Percentiles rank a stretch among this genome's conserved stretches.
phyloP scores from a whole-genome alignment of 2,888 invertebrate genomes.

The Schizotus pectinicornis region DNA sequence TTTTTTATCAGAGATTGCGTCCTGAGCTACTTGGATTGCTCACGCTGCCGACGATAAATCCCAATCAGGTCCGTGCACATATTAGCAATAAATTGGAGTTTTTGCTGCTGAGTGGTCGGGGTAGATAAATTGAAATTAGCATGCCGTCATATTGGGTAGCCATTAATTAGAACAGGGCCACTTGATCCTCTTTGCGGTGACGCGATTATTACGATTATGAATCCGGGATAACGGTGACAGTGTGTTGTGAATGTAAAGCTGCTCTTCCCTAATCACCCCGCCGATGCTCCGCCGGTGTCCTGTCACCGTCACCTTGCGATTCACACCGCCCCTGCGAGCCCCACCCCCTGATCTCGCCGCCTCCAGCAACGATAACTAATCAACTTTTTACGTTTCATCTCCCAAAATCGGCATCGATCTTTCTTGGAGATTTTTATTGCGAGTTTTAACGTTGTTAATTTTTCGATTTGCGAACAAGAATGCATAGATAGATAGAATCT shows the following conservation, averaged over 20 bases:
- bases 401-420: not conserved
- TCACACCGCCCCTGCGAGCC: constrained; percentile 6
- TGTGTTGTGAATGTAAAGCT: constrained; percentile 36
- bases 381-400: not conserved
- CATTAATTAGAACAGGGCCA: constrained; percentile 47
- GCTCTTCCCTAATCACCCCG: constrained; percentile 29
- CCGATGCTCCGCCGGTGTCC: constrained; percentile 22
- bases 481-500: constrained; percentile 9
- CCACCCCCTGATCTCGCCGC: not conserved
- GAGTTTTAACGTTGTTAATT: not conserved
- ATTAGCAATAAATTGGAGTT: constrained; percentile 24
- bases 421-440: no score
- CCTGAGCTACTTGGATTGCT: constrained; percentile 1
- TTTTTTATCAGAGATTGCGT: constrained; percentile 4
- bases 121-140: constrained; percentile 47
- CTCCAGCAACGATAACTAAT: not conserved
- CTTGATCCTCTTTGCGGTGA: constrained; percentile 50
- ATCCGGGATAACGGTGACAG: constrained; percentile 29
- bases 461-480: not conserved
- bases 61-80: constrained; percentile 15
- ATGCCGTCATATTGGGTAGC: constrained; percentile 51
- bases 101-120: constrained; percentile 30
- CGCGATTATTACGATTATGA: constrained; percentile 48
- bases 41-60: constrained; percentile 11
- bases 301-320: constrained; percentile 18